Evolutionary conservation across 2,113 vertebrate genomes (phyloP).

Genomic region (Ellobius talpinus): DNA sequence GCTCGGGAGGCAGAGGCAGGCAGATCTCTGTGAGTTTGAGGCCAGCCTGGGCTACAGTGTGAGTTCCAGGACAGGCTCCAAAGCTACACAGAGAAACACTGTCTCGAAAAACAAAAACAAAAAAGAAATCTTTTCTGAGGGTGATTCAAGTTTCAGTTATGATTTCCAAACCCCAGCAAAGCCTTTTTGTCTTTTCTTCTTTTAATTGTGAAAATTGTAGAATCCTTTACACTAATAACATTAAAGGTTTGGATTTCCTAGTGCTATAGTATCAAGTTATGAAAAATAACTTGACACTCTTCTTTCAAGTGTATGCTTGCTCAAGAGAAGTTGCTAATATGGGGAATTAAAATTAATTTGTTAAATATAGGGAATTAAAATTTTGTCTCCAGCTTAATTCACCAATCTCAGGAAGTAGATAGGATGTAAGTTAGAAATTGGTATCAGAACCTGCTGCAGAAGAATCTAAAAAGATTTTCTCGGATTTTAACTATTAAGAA

Average conservation of each 20-base stretch:
- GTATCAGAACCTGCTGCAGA: not conserved
- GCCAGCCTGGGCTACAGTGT: too few relatives aligned
- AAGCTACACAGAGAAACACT: too few relatives aligned
- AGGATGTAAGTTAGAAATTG: constrained; percentile 25
- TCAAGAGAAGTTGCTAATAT: constrained; percentile 14
- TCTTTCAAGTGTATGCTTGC: constrained; percentile 7
- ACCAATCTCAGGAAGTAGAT: not conserved
- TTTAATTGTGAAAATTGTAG: not conserved
- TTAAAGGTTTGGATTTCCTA: not conserved
- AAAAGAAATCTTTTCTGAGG: not conserved
- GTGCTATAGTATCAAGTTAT: not conserved
- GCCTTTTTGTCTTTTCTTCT: not conserved
- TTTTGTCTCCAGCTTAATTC: not conserved
- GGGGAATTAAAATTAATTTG: not conserved
- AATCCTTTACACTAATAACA: not conserved
- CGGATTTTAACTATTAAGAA: constrained; percentile 9
- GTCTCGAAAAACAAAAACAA: too few relatives aligned
- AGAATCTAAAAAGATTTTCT: constrained; percentile 26
- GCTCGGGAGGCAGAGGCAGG: too few relatives aligned
- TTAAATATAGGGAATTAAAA: constrained; percentile 5
- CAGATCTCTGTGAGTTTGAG: too few relatives aligned
- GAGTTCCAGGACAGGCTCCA: too few relatives aligned
- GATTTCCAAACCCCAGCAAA: not conserved
- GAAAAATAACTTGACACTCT: not conserved
- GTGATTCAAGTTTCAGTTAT: not conserved